Evolutionary conservation across 2,113 vertebrate species (phyloP).

Genomic region (Gnathonemus longibarbis): DNA sequence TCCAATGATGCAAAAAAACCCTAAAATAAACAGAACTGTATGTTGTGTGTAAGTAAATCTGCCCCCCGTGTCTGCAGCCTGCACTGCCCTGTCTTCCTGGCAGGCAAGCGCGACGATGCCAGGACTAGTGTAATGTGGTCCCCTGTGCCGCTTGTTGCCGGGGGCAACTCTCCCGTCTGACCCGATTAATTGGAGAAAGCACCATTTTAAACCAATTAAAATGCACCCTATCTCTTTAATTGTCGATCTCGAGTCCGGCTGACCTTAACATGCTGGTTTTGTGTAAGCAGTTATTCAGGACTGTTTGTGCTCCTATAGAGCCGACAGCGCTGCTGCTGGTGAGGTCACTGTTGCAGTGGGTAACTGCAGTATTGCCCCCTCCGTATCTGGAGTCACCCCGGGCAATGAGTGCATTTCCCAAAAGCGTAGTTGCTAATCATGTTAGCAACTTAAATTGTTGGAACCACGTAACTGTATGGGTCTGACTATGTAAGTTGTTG

Average conservation of each 20-base stretch:
- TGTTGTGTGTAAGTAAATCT: background rate
- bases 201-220: slow-evolving; percentile 8
- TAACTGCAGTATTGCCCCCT: background rate
- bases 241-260: background rate
- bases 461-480: background rate
- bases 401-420: background rate
- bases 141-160: slow-evolving; percentile 9
- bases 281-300: slow-evolving; percentile 33
- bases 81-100: background rate
- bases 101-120: background rate
- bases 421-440: background rate
- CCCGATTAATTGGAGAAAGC: background rate
- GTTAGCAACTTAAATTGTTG: background rate
- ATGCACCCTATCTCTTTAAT: slow-evolving; percentile 3
- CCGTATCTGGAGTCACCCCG: too few species aligned
- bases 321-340: slow-evolving; percentile 34
- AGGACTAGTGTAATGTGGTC: background rate
- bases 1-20: background rate
- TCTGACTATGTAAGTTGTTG: too few species aligned
- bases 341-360: background rate
- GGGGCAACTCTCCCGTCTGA: background rate
- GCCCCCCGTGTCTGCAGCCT: background rate
- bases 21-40: background rate
- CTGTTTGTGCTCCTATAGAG: slow-evolving; percentile 14
- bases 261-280: background rate